These are phyloP conservation scores for Mesembrinibis cayennensis DNA, from an alignment of 2,113 vertebrate genomes.

Conservation along the genomic window DNA sequence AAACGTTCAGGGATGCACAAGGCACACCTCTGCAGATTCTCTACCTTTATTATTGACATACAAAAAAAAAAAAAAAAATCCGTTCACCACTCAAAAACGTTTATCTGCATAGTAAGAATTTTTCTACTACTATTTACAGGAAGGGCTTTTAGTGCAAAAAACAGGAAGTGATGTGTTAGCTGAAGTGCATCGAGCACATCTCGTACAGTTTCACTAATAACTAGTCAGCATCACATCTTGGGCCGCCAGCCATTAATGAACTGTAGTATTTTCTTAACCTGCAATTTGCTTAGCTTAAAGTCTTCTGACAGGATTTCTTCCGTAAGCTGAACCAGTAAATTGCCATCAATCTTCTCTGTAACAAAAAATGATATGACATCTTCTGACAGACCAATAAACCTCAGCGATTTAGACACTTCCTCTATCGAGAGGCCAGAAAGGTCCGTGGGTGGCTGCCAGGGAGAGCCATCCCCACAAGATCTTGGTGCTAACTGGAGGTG, in stretches of 20 bases:
- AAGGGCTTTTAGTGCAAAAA: constrained; percentile 83
- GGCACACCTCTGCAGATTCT: constrained; percentile 79
- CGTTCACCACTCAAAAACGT: constrained; percentile 73
- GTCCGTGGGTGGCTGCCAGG: constrained; percentile 90
- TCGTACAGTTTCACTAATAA: constrained; percentile 7
- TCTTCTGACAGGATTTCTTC: constrained; percentile 97
- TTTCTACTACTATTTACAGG: constrained; percentile 79
- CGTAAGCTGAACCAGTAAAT: constrained; percentile 92
- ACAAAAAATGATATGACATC: constrained; percentile 89
- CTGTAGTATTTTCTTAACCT: constrained; percentile 97
- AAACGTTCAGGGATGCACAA: constrained; percentile 78
- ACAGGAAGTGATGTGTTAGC: constrained; percentile 69
- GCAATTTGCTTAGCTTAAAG: constrained; percentile 96
- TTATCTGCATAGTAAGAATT: constrained; percentile 84
- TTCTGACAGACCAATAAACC: constrained; percentile 93
- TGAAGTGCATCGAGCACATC: constrained; percentile 36
- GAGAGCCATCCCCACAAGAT: constrained; percentile 81
- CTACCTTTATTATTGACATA: constrained; percentile 75
- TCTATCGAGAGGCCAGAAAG: constrained; percentile 91
- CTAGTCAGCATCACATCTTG: constrained; percentile 78
- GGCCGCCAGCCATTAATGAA: constrained; percentile 98
- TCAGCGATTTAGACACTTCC: constrained; percentile 90
- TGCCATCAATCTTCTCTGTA: constrained; percentile 95
- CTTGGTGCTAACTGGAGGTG: constrained; percentile 71
- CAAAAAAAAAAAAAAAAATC: constrained; percentile 66